Percentiles rank a stretch among this genome's conserved stretches.
These are phyloP conservation scores for Dufourea novaeangliae DNA, from an alignment of 1,140 invertebrate species.

Conservation along the genomic window DNA sequence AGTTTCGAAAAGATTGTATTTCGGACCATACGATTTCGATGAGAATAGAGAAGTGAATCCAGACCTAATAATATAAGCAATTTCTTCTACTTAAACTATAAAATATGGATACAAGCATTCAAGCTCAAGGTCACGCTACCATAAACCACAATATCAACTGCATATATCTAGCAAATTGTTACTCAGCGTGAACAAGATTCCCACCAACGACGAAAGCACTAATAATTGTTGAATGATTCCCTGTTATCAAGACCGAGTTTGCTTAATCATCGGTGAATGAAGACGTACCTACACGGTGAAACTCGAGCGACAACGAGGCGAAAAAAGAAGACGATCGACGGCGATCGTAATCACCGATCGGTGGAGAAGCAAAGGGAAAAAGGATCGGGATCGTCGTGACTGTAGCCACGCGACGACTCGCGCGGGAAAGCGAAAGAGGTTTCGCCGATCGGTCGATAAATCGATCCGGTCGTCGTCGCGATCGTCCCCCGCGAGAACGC, in stretches of 20 bases:
- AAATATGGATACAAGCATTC: too few relatives aligned
- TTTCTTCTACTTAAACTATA: too few relatives aligned
- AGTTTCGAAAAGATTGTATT: too few relatives aligned
- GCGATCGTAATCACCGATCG: constrained; percentile 49
- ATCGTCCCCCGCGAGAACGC: constrained; percentile 70
- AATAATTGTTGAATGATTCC: not conserved
- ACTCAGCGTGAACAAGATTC: not conserved
- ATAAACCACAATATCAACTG: too few relatives aligned
- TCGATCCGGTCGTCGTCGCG: constrained; percentile 52
- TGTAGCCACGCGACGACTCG: constrained; percentile 67
- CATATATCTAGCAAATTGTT: not conserved
- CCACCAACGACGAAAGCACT: not conserved
- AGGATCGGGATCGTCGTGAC: constrained; percentile 56
- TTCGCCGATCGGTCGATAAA: constrained; percentile 66
- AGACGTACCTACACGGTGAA: constrained; percentile 43
- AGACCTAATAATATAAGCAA: too few relatives aligned
- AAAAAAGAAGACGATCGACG: constrained; percentile 40
- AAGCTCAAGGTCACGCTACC: too few relatives aligned
- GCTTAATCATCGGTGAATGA: not conserved
- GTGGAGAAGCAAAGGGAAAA: constrained; percentile 24
- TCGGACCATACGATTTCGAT: too few relatives aligned
- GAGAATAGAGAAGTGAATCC: too few relatives aligned
- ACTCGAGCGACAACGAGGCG: constrained; percentile 20
- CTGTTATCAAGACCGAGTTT: not conserved
- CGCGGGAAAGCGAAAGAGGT: constrained; percentile 70